phyloP scores from a whole-genome alignment of 2,888 invertebrate genomes.

The Diaprepes abbreviatus region DNA sequence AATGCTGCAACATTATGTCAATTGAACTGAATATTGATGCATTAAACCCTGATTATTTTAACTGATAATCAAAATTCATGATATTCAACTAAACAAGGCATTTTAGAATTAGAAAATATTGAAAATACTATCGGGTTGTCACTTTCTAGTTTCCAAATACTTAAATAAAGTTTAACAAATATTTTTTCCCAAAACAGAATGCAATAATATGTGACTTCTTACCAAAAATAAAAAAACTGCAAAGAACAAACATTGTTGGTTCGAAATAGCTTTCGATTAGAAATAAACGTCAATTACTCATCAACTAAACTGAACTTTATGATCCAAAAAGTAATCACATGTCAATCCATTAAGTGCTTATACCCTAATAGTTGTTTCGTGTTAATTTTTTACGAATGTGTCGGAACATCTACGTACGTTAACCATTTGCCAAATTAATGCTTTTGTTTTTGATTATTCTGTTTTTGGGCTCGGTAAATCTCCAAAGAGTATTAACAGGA shows the following conservation, averaged over 20 bases:
- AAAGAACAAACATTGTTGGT: neutral
- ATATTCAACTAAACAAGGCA: no score
- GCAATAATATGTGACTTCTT: no score
- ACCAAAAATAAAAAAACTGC: neutral
- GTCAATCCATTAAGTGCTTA: neutral
- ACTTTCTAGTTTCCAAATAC: no score
- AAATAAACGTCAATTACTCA: neutral
- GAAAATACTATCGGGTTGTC: no score
- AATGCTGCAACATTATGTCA: no score
- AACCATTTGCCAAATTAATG: neutral
- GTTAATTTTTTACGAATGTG: neutral
- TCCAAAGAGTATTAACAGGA: conserved; percentile 5
- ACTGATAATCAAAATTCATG: no score
- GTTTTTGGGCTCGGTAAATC: neutral
- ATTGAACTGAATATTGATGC: no score
- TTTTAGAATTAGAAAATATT: no score
- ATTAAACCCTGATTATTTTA: no score
- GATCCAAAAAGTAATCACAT: neutral
- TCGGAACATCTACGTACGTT: neutral
- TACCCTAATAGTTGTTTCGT: neutral
- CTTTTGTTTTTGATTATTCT: neutral
- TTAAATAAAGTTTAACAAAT: no score
- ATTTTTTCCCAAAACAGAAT: no score
- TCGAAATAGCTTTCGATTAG: neutral
- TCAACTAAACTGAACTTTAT: neutral